Percentiles rank a stretch among this genome's conserved stretches.
Evolutionary conservation across 2,888 invertebrate genomes (phyloP).

Genomic region (Epinotia brunnichana): DNA sequence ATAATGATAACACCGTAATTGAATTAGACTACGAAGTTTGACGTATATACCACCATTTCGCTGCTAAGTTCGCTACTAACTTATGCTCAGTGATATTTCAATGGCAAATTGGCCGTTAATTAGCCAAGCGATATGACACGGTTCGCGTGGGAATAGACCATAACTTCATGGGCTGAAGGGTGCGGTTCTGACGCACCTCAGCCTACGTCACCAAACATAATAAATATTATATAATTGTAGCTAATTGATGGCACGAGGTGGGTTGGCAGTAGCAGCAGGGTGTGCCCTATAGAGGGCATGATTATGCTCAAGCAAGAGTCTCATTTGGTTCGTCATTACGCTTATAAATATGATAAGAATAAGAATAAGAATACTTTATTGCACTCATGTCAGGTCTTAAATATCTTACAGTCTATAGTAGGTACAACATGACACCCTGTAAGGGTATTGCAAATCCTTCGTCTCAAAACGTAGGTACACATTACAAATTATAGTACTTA

Average conservation of each 20-base stretch:
- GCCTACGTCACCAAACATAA: background rate
- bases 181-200: conserved; percentile 34
- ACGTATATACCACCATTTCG: too few relatives aligned
- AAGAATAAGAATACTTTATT: too few relatives aligned
- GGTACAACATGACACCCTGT: too few relatives aligned
- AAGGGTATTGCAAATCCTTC: too few relatives aligned
- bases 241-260: conserved; percentile 9
- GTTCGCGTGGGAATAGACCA: conserved; percentile 26
- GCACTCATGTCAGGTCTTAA: too few relatives aligned
- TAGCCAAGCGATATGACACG: conserved; percentile 19
- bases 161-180: conserved; percentile 37
- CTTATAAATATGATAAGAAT: background rate
- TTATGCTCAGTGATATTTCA: conserved; percentile 21
- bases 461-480: too few relatives aligned
- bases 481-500: too few relatives aligned
- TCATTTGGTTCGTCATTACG: background rate
- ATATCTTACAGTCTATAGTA: too few relatives aligned
- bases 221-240: background rate
- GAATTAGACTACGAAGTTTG: too few relatives aligned
- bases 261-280: background rate
- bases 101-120: conserved; percentile 31
- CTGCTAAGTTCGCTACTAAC: background rate
- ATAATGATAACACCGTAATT: too few relatives aligned
- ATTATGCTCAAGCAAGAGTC: too few relatives aligned
- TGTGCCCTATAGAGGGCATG: background rate